phyloP scores from a whole-genome alignment of 2,888 invertebrate genomes.

The Eulithis testata region DNA sequence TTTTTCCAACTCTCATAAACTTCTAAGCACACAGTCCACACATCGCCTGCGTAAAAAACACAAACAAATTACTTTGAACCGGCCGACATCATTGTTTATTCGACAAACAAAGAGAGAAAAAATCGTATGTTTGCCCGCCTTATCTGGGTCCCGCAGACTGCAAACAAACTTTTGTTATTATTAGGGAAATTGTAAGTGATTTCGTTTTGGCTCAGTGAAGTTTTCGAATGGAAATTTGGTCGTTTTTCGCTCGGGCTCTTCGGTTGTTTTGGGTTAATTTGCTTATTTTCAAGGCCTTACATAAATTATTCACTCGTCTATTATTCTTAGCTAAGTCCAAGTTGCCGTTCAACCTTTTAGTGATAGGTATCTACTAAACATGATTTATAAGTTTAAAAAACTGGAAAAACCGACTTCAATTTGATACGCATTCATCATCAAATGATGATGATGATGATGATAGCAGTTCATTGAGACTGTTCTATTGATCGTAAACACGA shows the following conservation, averaged over 20 bases:
- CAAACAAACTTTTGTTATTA: slow-evolving; percentile 46
- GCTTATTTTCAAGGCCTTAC: neutral
- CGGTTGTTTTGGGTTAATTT: slow-evolving; percentile 19
- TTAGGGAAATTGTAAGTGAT: slow-evolving; percentile 45
- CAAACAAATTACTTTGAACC: slow-evolving; percentile 40
- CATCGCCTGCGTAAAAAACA: slow-evolving; percentile 15
- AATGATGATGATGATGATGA: too few relatives aligned
- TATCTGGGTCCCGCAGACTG: slow-evolving; percentile 44
- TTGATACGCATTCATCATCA: too few relatives aligned
- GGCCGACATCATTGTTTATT: slow-evolving; percentile 39
- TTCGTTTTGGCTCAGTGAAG: slow-evolving; percentile 37
- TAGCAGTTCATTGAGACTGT: too few relatives aligned
- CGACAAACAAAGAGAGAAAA: slow-evolving; percentile 33
- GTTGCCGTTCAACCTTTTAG: too few relatives aligned
- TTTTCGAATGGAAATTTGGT: slow-evolving; percentile 29
- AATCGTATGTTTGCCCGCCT: slow-evolving; percentile 43
- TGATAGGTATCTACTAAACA: too few relatives aligned
- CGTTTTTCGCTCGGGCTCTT: slow-evolving; percentile 9
- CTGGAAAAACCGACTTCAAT: too few relatives aligned
- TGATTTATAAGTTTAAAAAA: too few relatives aligned
- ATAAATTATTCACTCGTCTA: neutral
- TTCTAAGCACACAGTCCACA: slow-evolving; percentile 16
- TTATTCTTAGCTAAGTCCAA: too few relatives aligned
- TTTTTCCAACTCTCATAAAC: neutral
- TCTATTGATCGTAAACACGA: too few relatives aligned